phyloP scores from a whole-genome alignment of 2,888 invertebrate genomes.

The Lasioglossum figueresi region DNA sequence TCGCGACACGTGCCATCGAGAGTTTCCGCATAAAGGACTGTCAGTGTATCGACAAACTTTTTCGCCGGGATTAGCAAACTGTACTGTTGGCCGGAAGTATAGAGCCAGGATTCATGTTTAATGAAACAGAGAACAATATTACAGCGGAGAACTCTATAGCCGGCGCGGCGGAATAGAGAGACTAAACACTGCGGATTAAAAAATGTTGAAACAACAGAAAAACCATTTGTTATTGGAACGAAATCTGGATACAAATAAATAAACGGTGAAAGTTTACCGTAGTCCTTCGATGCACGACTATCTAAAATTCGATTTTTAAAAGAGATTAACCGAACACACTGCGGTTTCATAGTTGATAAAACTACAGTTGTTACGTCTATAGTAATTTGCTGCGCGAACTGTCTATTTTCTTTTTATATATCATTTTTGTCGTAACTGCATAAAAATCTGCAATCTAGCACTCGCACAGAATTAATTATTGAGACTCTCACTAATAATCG shows the following conservation, averaged over 20 bases:
- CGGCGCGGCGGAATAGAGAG: background rate
- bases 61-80: slow-evolving; percentile 32
- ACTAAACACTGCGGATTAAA: background rate
- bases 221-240: background rate
- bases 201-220: background rate
- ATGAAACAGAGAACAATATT: slow-evolving; percentile 1
- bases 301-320: background rate
- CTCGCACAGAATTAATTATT: no score
- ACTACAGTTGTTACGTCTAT: no score
- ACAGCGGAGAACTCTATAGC: background rate
- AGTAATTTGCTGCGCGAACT: no score
- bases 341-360: background rate
- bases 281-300: background rate
- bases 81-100: background rate
- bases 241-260: background rate
- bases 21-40: slow-evolving; percentile 16
- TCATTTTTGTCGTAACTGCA: background rate
- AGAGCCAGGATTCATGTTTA: background rate
- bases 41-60: slow-evolving; percentile 32
- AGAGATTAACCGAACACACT: background rate
- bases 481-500: no score
- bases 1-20: slow-evolving; percentile 4
- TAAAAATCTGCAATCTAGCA: background rate
- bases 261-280: background rate
- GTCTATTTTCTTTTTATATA: background rate